phyloP scores from a whole-genome alignment of 2,888 invertebrate species.

The Junonia oenone region DNA sequence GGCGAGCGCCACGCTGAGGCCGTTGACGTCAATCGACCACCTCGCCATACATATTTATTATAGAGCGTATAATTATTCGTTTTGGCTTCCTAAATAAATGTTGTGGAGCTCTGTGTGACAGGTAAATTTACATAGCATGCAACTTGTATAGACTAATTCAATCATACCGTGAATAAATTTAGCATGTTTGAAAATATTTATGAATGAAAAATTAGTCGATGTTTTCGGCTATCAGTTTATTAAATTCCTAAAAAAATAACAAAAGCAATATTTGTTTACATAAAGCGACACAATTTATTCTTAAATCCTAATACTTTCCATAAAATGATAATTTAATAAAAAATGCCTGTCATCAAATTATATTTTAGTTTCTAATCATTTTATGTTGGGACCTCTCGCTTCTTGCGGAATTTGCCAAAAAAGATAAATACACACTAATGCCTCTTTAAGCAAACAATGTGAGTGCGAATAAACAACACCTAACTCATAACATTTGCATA shows the following conservation, averaged over 20 bases:
- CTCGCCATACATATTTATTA: slow-evolving; percentile 37
- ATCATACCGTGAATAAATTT: neutral
- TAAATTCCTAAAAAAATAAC: neutral
- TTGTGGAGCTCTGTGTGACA: slow-evolving; percentile 27
- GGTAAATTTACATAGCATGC: slow-evolving; percentile 30
- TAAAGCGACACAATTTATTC: neutral
- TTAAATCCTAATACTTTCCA: too few relatives aligned
- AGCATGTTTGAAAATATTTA: neutral
- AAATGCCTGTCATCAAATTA: too few relatives aligned
- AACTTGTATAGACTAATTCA: slow-evolving; percentile 5
- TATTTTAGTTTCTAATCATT: too few relatives aligned
- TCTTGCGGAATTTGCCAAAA: neutral
- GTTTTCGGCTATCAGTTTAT: neutral
- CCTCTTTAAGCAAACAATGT: neutral
- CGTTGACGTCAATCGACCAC: slow-evolving; percentile 40
- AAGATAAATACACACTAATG: neutral
- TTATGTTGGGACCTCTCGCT: too few relatives aligned
- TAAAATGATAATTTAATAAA: too few relatives aligned
- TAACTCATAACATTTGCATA: neutral
- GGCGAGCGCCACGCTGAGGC: slow-evolving; percentile 20
- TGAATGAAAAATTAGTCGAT: neutral
- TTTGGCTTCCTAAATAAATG: slow-evolving; percentile 33
- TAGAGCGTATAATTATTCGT: slow-evolving; percentile 37
- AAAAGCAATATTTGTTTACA: neutral
- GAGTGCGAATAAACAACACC: neutral